Conservation (phyloP, 2,888 invertebrate genomes). For the Protophormia terraenovae region DNA sequence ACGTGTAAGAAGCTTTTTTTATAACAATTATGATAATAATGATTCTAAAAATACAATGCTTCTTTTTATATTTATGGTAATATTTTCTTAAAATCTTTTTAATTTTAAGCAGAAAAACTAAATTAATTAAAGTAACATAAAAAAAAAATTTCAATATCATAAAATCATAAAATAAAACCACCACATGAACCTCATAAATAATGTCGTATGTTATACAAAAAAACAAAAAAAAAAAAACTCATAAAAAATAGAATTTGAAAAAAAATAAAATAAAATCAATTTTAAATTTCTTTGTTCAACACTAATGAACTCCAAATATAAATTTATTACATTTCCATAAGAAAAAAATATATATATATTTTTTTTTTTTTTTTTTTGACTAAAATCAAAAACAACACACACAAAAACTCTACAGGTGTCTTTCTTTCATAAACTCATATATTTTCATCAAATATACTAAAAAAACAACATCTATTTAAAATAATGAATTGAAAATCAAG, state of each 20-base stretch:
- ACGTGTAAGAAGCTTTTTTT: no score
- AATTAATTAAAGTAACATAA: conserved; percentile 61
- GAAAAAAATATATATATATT: neutral
- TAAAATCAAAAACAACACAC: neutral
- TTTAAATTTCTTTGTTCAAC: conserved; percentile 45
- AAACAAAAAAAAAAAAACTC: conserved; percentile 6
- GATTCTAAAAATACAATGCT: no score
- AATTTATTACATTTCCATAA: conserved; percentile 62
- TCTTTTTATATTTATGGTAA: no score
- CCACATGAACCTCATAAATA: conserved; percentile 54
- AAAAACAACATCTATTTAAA: neutral
- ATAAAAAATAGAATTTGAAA: conserved; percentile 33
- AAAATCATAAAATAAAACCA: neutral
- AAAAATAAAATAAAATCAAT: conserved; percentile 37
- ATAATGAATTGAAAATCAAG: neutral
- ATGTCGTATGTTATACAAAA: conserved; percentile 38
- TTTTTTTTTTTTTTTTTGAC: neutral
- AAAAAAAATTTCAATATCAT: conserved; percentile 25
- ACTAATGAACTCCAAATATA: conserved; percentile 67
- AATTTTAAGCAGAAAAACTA: neutral
- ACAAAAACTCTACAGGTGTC: conserved; percentile 63
- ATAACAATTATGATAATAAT: no score
- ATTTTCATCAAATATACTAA: neutral
- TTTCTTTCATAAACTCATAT: conserved; percentile 38
- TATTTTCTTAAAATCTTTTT: neutral